Base-by-base conservation (phyloP, 2,888 invertebrate species). In the Cabera pusaria region DNA sequence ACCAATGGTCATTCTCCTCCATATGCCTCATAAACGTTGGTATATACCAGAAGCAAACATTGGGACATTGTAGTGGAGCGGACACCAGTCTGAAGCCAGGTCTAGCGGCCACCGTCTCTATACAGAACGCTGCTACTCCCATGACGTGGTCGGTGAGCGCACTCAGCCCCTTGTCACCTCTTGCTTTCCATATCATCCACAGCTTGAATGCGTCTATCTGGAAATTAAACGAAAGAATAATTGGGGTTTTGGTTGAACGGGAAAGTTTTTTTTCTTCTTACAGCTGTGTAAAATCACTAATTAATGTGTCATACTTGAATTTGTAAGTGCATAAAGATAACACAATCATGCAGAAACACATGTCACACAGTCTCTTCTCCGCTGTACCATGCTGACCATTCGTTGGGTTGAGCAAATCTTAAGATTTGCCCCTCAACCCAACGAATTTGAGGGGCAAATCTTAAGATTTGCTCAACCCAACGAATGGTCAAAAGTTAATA, bases 11-110 rank as follows among this genome's bases (percentile, higher is more conserved):
- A 56, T 81, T 73, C 49, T 90, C 84, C 17, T 67, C 61, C 27
- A 61, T 55, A 0, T 59, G 72, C 23, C 91, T 69, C 81, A 92
- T 81, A n/a, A 73, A 77, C 19, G 56, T 79, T 0, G 94, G 91
- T 39, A 97, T 91, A 70, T 94, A 97, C 97, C 97, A 97, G 76
- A 97, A 98, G 72, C 97, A 97, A 1, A 98, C 92, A 65, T 96
- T 97, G 8, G 95, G 94, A 46, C 94, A 95, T 54, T 96, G 93
- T 70, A 91, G 90, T 8, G 80, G 68, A 0, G 54, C 54, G 0
- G 66, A 52, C 1, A 95, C 93, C 10, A 94, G 74, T 34, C 92
- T 83, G 64, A 94, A 95, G 0, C 93, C 92, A 0, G 83, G 69
- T 9, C 90, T 81, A 0, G 58, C 53, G 0, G 78, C 71, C 0